phyloP scores from a whole-genome alignment of 2,888 invertebrate genomes.

The Sabellastarte sp. region DNA sequence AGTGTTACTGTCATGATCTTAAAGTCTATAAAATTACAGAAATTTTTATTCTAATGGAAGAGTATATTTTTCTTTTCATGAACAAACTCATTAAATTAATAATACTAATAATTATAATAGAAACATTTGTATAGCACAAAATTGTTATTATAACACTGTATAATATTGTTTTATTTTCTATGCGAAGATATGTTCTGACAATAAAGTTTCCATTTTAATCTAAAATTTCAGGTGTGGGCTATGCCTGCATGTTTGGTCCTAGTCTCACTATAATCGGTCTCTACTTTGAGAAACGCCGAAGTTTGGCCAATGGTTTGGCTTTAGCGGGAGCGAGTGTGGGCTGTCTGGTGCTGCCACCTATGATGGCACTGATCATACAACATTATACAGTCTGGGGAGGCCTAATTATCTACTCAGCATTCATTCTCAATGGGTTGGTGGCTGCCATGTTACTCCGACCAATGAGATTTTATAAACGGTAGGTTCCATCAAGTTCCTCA shows the following conservation, averaged over 20 bases:
- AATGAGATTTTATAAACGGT: conserved; percentile 17
- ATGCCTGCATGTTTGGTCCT: conserved; percentile 19
- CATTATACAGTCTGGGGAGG: conserved; percentile 18
- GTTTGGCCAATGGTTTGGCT: conserved; percentile 27
- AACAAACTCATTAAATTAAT: no score
- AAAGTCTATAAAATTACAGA: no score
- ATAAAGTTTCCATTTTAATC: no score
- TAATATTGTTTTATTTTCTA: no score
- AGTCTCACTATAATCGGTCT: conserved; percentile 19
- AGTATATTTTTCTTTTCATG: no score
- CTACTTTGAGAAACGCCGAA: conserved; percentile 23
- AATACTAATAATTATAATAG: no score
- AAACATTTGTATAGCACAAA: no score
- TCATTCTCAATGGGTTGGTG: conserved; percentile 17
- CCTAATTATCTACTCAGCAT: conserved; percentile 20
- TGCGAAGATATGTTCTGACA: no score
- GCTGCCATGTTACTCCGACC: conserved; percentile 23
- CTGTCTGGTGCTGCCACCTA: conserved; percentile 20
- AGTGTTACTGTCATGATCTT: no score
- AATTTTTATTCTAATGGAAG: no score
- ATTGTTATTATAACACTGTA: no score
- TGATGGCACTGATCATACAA: conserved; percentile 10
- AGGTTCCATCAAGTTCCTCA: no score
- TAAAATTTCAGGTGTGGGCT: conserved; percentile 16
- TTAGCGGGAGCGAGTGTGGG: conserved; percentile 27